Evolutionary conservation across 2,797 vertebrate genomes (phyloP).

Genomic region (Acipenser transmontanus): DNA sequence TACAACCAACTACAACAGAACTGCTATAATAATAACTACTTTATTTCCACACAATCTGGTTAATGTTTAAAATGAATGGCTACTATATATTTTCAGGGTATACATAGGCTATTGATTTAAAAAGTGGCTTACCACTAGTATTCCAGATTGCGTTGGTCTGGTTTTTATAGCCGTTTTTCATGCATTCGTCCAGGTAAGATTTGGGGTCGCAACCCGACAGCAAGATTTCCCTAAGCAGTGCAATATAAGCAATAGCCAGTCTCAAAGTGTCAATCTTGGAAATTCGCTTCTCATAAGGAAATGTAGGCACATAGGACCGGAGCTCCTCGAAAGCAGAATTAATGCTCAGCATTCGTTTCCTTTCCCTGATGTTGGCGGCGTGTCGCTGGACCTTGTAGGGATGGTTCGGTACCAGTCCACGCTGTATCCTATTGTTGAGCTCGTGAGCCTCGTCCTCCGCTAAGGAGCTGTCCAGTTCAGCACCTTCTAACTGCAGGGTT

Average conservation of each 20-base stretch:
- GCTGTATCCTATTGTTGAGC: constrained; percentile 22
- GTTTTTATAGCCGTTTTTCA: constrained; percentile 60
- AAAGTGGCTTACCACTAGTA: constrained; percentile 59
- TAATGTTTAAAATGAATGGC: background rate
- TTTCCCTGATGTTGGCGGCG: constrained; percentile 69
- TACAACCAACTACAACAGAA: too few species aligned
- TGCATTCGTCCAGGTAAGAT: constrained; percentile 60
- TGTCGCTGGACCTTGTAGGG: constrained; percentile 63
- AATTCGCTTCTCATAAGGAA: constrained; percentile 69
- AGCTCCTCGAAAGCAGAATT: constrained; percentile 67
- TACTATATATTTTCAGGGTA: background rate
- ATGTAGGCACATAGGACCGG: constrained; percentile 65
- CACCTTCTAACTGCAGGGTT: constrained; percentile 36
- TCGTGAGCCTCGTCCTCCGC: constrained; percentile 36
- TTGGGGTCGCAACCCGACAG: constrained; percentile 63
- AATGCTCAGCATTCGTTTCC: constrained; percentile 70
- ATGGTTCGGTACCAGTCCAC: constrained; percentile 34
- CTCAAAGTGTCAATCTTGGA: constrained; percentile 72
- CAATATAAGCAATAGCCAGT: constrained; percentile 68
- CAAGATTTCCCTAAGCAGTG: constrained; percentile 68
- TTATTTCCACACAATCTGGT: background rate
- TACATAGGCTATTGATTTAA: too few species aligned
- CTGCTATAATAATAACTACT: too few species aligned
- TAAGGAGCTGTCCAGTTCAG: constrained; percentile 51
- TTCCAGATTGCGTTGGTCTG: constrained; percentile 64